Conservation (phyloP, 2,888 invertebrate genomes). For the Zonitis immaculata region DNA sequence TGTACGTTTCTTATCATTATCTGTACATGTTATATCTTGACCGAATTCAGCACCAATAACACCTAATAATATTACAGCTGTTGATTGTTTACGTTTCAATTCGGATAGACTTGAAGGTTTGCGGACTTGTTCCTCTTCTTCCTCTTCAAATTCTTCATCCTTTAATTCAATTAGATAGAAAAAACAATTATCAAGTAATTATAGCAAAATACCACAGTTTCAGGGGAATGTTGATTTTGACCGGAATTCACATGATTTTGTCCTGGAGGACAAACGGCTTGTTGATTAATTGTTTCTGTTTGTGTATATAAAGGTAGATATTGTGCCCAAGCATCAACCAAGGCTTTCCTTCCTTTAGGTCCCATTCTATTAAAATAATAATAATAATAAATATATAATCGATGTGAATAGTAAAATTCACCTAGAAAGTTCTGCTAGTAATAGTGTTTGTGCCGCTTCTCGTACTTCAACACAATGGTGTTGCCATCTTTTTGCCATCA, state of each 20-base stretch:
- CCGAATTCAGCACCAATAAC: slow-evolving; percentile 99
- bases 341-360: slow-evolving; percentile 81
- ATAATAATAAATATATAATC: slow-evolving; percentile 1
- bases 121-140: slow-evolving; percentile 80
- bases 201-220: slow-evolving; percentile 28
- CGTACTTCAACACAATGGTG: slow-evolving; percentile 97
- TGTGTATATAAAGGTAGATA: slow-evolving; percentile 86
- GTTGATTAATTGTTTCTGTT: slow-evolving; percentile 71
- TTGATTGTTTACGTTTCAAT: slow-evolving; percentile 90
- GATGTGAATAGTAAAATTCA: too few species aligned
- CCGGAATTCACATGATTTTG: slow-evolving; percentile 48
- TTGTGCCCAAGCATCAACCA: slow-evolving; percentile 96
- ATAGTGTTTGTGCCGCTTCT: slow-evolving; percentile 92
- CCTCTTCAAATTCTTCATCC: slow-evolving; percentile 76
- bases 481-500: slow-evolving; percentile 97
- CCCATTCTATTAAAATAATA: slow-evolving; percentile 57
- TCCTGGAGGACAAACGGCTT: slow-evolving; percentile 51
- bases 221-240: slow-evolving; percentile 30
- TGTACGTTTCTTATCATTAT: slow-evolving; percentile 57
- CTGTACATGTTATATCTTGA: slow-evolving; percentile 75
- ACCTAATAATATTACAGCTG: slow-evolving; percentile 92
- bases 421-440: slow-evolving; percentile 78
- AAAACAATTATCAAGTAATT: neutral
- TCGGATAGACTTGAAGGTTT: slow-evolving; percentile 83
- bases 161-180: slow-evolving; percentile 39